Base-by-base conservation (phyloP, 2,888 invertebrate species). In the Myopa tessellatipennis region DNA sequence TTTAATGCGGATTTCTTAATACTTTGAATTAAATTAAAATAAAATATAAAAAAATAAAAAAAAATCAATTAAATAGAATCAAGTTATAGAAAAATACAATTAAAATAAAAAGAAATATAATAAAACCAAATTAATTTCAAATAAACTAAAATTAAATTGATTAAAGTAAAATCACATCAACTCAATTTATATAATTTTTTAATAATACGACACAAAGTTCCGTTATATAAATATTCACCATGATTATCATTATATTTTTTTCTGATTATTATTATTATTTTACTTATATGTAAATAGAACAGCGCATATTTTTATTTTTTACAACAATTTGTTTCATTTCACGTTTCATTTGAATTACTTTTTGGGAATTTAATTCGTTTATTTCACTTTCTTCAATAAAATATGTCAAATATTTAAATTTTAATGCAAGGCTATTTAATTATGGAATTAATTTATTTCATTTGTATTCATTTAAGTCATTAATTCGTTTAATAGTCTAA, bases 381-480 rank as follows among this genome's bases (percentile, higher is more conserved):
- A 60, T n/a, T 63, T 63, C 12, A 63, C 36, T 36, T 12, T 67
- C 34, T 36, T 55, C 55, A 55, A n/a, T n/a, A 55, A 12, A 63
- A 34, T 63, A 26, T 26, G 26, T 67, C 16, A 5, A 55, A 74
- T 74, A 74, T 52, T 55, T 45, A 55, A n/a, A 50, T 34, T 74
- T 34, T 36, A 74, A 74, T 74, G 65, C 65, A 65, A 74, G 74
- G 74, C 74, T 74, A 74, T 74, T 74, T 73, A 4, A 16, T 73
- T 61, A 26, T 26, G 26, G 1, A 18, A 18, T 73, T 45, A 36
- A 52, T 74, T 65, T 74, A 40, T 16, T 40, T 65, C 18, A 36
- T 61, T 73, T 36, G 12, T 73, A 34, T 73, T 50, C 10, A 71
- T n/a, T 55, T 71, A 8, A 26, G 55, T 71, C 40, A 38, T 60